Percentiles rank a stretch among this genome's conserved stretches.
Evolutionary conservation across 2,113 vertebrate species (phyloP).

Genomic region (Cisticola juncidis): DNA sequence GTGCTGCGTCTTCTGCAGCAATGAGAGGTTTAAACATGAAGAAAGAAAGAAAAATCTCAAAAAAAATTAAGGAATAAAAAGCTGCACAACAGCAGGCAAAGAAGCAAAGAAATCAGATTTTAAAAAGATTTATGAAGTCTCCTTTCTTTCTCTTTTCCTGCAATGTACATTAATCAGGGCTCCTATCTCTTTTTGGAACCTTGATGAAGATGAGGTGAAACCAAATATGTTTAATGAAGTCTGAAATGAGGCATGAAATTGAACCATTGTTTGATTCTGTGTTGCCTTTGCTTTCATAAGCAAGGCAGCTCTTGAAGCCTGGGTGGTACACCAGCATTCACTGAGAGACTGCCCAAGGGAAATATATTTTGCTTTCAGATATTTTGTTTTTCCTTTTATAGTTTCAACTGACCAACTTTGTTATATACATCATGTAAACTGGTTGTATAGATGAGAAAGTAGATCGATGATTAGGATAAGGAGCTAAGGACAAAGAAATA

Average conservation of each 20-base stretch:
- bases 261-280: conserved; percentile 36
- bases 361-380: background rate
- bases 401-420: background rate
- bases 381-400: background rate
- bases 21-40: background rate
- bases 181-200: background rate
- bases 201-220: conserved; percentile 41
- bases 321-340: background rate
- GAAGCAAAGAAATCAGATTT: background rate
- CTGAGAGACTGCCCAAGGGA: background rate
- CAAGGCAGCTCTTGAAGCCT: background rate
- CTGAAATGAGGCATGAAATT: conserved; percentile 58
- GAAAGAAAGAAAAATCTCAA: background rate
- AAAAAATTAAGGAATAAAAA: background rate
- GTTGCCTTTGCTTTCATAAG: conserved; percentile 29
- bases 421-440: background rate
- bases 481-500: background rate
- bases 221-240: conserved; percentile 8
- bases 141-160: background rate
- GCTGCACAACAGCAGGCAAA: background rate
- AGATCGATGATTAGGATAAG: background rate
- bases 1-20: background rate
- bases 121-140: background rate
- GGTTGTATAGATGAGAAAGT: background rate
- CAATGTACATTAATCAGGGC: background rate